Base-by-base conservation (phyloP, 2,797 vertebrate species). In the Pipistrellus pygmaeus region DNA sequence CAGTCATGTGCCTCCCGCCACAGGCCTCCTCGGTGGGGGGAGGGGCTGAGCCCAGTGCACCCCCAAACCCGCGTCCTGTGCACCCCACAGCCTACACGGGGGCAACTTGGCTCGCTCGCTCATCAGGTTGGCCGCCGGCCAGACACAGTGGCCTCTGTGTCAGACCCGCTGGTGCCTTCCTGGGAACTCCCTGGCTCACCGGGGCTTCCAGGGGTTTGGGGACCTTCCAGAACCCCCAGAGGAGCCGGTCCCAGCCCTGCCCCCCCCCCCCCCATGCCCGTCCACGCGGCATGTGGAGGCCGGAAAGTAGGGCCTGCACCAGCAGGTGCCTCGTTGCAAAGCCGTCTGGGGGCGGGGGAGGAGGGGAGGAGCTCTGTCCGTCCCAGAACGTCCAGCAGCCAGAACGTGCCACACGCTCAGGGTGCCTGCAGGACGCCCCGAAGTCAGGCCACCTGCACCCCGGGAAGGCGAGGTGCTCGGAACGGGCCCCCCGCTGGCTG, bases 1-100 rank as follows among this genome's bases (percentile, higher is more conserved):
- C 85, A 87, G 80, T 92, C 85, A 80, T 14, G 85, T 6, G 90
- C 53, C 95, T 96, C 92, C 20, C 1, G 12, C 35, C 81, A 11
- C 38, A 44, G 86, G 46, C 44, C 85, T 77, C 60, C 44, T 30
- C 0, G 0, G 30, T 0, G 20, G 25, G 5, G 15, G 75, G 51
- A 60, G 21, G 75, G 51, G 38, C 46, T 10, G 46, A 72, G 86
- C 12, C 44, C 44, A 14, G 46, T 6, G 12, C 44, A 71, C 53
- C 76, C 51, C 27, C 5, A 6, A 4, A 15, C 46, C 77, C 0
- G 5, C 30, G 55, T 46, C 46, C 77, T 5, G 12, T 72, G 87
- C 93, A 51, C 57, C 91, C 41, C 48, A 8, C 21, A 17, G 5
- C 68, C 57, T 60, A 0, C 0, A 5, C 0, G 32, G 27, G 85